A percentile compares a stretch with the other conserved stretches of the same genome.
Evolutionary conservation across 2,888 invertebrate species (phyloP).

Genomic region (Lepeophtheirus nordmannii): DNA sequence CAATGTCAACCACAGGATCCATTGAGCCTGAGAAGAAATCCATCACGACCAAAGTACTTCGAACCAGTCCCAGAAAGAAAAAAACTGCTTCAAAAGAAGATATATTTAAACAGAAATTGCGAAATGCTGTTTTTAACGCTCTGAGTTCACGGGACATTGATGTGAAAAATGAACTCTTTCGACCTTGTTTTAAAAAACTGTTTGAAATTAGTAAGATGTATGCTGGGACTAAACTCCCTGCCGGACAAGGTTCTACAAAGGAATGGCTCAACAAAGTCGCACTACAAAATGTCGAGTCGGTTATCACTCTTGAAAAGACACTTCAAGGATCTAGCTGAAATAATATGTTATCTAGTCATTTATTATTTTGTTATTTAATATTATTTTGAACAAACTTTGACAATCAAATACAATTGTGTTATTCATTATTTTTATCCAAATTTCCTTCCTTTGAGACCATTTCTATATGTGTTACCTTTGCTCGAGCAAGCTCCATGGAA

Average conservation of each 20-base stretch:
- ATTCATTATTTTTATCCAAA: background rate
- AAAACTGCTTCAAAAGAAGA: slow-evolving; percentile 2
- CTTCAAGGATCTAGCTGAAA: background rate
- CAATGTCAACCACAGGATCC: background rate
- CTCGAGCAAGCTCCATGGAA: background rate
- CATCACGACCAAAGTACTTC: background rate
- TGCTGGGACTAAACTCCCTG: background rate
- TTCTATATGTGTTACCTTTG: background rate
- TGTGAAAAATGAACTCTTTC: slow-evolving; percentile 4
- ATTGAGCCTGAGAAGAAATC: background rate
- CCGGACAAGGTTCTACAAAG: background rate
- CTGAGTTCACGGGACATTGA: background rate
- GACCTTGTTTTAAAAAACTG: slow-evolving; percentile 17
- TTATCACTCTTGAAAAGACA: background rate
- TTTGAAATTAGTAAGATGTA: slow-evolving; percentile 10
- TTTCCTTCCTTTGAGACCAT: background rate
- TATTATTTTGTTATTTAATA: too few relatives aligned
- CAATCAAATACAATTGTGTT: background rate
- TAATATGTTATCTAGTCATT: background rate
- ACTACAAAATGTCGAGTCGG: background rate
- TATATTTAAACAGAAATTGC: slow-evolving; percentile 10
- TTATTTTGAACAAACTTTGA: background rate
- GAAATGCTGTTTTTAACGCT: slow-evolving; percentile 7
- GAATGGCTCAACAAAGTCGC: background rate
- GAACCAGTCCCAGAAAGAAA: background rate